phyloP scores from a whole-genome alignment of 2,888 invertebrate genomes.

The Lycocerus yunnanus region DNA sequence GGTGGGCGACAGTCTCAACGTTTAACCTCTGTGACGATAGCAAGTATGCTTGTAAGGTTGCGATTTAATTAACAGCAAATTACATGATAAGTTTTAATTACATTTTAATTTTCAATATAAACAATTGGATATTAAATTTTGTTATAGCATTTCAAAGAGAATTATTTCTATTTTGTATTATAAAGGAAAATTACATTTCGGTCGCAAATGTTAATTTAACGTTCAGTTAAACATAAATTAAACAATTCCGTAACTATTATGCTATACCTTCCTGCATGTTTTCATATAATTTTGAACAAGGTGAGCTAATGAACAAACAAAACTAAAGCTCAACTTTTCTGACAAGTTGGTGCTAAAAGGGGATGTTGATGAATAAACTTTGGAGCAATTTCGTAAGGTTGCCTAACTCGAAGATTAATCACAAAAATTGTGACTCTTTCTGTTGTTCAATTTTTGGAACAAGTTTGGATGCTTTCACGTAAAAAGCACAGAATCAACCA shows the following conservation, averaged over 20 bases:
- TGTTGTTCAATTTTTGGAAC: background rate
- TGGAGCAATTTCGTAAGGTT: background rate
- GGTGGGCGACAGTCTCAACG: background rate
- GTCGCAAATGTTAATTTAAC: background rate
- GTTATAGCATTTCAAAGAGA: background rate
- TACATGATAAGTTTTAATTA: background rate
- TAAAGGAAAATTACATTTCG: background rate
- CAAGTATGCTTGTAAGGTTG: background rate
- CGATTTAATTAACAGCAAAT: background rate
- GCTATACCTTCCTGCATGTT: background rate
- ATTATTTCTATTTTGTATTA: background rate
- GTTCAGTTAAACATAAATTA: background rate
- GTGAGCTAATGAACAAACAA: constrained; percentile 18
- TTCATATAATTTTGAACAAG: constrained; percentile 7
- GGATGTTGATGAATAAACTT: background rate
- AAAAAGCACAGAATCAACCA: background rate
- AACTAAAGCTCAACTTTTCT: background rate
- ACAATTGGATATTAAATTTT: background rate
- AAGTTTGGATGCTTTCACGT: background rate
- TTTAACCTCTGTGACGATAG: background rate
- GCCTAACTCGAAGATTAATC: background rate
- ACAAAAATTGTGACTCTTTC: background rate
- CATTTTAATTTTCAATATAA: background rate
- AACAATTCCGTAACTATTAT: background rate
- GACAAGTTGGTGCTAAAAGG: background rate